phyloP scores from a whole-genome alignment of 2,797 vertebrate genomes.

The Phoebastria nigripes region DNA sequence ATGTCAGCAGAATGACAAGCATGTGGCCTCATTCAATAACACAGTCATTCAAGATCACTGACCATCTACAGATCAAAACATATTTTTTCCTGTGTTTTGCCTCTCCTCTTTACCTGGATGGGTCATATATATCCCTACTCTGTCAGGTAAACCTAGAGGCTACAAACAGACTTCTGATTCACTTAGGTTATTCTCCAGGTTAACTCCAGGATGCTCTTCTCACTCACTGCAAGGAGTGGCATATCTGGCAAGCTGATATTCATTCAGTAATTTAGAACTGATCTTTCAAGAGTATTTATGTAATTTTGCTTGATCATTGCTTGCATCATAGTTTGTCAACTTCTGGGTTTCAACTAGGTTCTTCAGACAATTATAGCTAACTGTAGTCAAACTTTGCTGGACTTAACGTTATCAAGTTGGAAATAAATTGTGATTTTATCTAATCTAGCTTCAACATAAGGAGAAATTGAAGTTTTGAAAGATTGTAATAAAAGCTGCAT shows the following conservation, averaged over 20 bases:
- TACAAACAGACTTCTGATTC: not conserved
- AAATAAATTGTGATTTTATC: slow-evolving; percentile 71
- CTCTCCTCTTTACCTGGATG: not conserved
- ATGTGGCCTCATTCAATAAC: not conserved
- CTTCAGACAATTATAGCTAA: not conserved
- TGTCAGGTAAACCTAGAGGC: not conserved
- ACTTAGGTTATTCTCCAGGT: not conserved
- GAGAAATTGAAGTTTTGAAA: slow-evolving; percentile 56
- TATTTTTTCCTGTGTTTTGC: not conserved
- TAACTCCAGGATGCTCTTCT: not conserved
- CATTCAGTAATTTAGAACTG: not conserved
- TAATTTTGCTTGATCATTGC: not conserved
- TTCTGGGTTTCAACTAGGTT: not conserved
- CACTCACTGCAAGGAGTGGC: not conserved
- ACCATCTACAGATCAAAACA: not conserved
- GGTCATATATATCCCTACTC: not conserved
- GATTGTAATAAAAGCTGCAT: slow-evolving; percentile 32
- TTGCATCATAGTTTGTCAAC: not conserved
- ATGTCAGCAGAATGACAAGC: not conserved
- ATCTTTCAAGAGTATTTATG: not conserved
- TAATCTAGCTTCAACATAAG: slow-evolving; percentile 42
- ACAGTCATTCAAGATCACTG: not conserved
- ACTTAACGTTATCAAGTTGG: not conserved
- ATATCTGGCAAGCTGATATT: not conserved
- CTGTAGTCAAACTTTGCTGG: not conserved